Evolutionary conservation across 2,113 vertebrate genomes (phyloP), one percentile per base, ranked within the genome.

Genomic region (Phylloscopus whistleri): DNA sequence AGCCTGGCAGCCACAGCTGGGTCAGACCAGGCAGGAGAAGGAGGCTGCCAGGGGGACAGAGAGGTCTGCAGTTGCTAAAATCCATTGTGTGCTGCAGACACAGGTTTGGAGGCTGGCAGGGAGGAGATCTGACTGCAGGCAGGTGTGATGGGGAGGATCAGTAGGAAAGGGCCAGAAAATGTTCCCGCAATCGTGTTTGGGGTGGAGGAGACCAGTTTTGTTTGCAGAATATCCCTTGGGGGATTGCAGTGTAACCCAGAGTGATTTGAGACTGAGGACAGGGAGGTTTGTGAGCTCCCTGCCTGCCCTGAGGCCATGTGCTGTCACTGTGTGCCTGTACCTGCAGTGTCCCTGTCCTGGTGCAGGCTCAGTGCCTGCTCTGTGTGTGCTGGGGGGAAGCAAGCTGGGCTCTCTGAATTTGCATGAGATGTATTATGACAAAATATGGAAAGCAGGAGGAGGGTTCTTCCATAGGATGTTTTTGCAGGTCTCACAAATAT

Each of bases 401-500:
- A 7, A 44, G 63, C 68, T 66, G 63, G 37, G 27, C 83, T 64
- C 56, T 26, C 69, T 3, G 21, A 43, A 72, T 90, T 39, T 89
- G 83, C 89, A 77, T 88, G 52, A 67, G 59, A 69, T 66, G 28
- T 78, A 33, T 69, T 74, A 51, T 49, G 64, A 78, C 67, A 64
- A 85, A 78, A 67, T 60, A 48, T 2, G 43, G 82, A 16, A 48
- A 74, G 59, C 53, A 48, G 52, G 62, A 88, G 76, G 82, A 83
- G 44, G 56, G 26, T 60, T 90, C 48, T 92, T 83, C 72, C 78
- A 6, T 52, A 48, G 66, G 43, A 64, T 69, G 64, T 62, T 94
- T 93, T 73, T 85, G 94, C 79, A 84, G 85, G 78, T 84, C 90
- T 93, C 91, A 81, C 90, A 93, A 90, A 88, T 95, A 94, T 75